These are phyloP conservation scores for Stratiolaelaps scimitus DNA, from an alignment of 1,140 invertebrate species.

Conservation along the genomic window DNA sequence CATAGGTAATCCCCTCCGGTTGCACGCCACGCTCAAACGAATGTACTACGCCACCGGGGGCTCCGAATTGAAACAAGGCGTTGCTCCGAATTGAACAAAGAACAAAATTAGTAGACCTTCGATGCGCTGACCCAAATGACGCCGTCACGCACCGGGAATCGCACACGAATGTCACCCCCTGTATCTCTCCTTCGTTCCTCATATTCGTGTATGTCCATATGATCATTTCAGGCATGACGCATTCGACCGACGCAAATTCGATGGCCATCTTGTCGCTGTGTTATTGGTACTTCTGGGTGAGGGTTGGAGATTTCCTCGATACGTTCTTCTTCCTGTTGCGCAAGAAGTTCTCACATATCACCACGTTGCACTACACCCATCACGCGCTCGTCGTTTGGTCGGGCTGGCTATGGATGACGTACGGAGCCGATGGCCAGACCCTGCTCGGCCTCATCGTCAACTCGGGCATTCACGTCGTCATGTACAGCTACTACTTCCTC, in stretches of 20 bases:
- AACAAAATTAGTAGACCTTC: not conserved
- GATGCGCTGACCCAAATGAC: not conserved
- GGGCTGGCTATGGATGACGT: conserved; percentile 52
- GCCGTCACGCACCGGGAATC: too few relatives aligned
- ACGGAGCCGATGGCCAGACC: conserved; percentile 16
- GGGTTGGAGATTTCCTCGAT: conserved; percentile 36
- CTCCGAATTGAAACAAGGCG: too few relatives aligned
- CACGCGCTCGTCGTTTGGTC: conserved; percentile 89
- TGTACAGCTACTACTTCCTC: conserved; percentile 47
- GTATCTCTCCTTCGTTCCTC: too few relatives aligned
- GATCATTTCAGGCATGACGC: conserved; percentile 7
- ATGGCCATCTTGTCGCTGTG: not conserved
- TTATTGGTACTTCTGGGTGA: conserved; percentile 27
- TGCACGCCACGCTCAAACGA: too few relatives aligned
- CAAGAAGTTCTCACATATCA: conserved; percentile 83
- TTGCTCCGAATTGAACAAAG: too few relatives aligned
- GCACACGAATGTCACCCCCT: too few relatives aligned
- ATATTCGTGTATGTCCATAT: too few relatives aligned
- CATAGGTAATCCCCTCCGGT: too few relatives aligned
- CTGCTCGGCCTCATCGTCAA: conserved; percentile 48
- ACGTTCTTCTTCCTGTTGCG: conserved; percentile 69
- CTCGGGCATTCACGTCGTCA: conserved; percentile 60
- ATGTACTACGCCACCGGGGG: too few relatives aligned
- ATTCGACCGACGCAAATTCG: conserved; percentile 15
- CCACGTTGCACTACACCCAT: conserved; percentile 83